Percentiles rank a stretch among this genome's conserved stretches.
These are phyloP conservation scores for Barnardius zonarius DNA, from an alignment of 2,113 vertebrate species.

Conservation along the genomic window DNA sequence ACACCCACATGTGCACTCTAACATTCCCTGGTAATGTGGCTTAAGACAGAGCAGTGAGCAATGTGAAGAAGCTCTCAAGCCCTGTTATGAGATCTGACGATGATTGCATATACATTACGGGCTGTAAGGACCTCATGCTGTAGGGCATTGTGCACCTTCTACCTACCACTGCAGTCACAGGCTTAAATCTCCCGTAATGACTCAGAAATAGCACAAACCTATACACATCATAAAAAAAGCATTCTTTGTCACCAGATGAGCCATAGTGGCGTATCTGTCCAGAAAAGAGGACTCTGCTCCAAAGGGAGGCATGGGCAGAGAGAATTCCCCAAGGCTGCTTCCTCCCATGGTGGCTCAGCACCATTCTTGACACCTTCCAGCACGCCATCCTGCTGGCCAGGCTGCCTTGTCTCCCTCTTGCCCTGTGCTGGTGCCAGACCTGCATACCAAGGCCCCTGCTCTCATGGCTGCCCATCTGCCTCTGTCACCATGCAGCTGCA, in stretches of 20 bases:
- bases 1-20: neutral
- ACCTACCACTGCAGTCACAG: neutral
- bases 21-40: neutral
- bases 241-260: neutral
- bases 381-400: neutral
- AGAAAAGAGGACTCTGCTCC: neutral
- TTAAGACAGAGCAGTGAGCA: neutral
- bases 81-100: rapidly evolving
- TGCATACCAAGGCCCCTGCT: neutral
- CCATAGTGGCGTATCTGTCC: neutral
- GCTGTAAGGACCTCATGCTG: neutral
- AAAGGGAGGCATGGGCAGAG: neutral
- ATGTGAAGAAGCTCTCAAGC: neutral
- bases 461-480: rapidly evolving
- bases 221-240: neutral
- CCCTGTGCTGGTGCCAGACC: rapidly evolving
- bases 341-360: neutral
- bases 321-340: neutral
- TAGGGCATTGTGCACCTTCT: neutral
- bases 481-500: rapidly evolving
- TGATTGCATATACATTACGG: neutral
- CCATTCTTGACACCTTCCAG: neutral
- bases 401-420: neutral
- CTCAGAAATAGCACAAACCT: neutral
- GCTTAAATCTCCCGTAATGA: neutral